These are phyloP conservation scores for Parazoanthus atlanticus DNA, from an alignment of 92 coral and sea anemone genomes.

Conservation along the genomic window DNA sequence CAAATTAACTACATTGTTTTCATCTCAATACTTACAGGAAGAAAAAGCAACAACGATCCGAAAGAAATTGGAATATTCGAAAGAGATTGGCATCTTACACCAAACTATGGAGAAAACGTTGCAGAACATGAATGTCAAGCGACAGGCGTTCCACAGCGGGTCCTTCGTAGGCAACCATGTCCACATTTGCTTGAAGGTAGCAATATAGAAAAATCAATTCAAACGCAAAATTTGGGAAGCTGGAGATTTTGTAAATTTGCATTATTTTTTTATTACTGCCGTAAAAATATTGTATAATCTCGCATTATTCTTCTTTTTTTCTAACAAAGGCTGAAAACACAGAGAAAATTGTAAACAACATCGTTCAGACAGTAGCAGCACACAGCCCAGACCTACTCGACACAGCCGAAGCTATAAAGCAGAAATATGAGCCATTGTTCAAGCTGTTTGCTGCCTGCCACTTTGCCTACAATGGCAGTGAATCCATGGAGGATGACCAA, in stretches of 20 bases:
- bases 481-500: slow-evolving; percentile 6
- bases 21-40: not conserved
- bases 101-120: slow-evolving; percentile 17
- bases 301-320: not conserved
- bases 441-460: slow-evolving; percentile 31
- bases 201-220: not conserved
- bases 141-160: slow-evolving; percentile 44
- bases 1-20: not conserved
- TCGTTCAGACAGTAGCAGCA: slow-evolving; percentile 13
- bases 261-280: slow-evolving; percentile 8
- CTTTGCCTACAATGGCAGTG: slow-evolving; percentile 24
- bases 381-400: not conserved
- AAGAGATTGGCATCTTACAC: not conserved
- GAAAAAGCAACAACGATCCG: slow-evolving; percentile 21
- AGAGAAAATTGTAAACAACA: slow-evolving; percentile 14
- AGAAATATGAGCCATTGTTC: slow-evolving; percentile 12
- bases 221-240: not conserved
- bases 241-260: not conserved
- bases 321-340: slow-evolving; percentile 4
- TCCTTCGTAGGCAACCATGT: slow-evolving; percentile 46
- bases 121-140: slow-evolving; percentile 20
- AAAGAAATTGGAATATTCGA: not conserved
- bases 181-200: slow-evolving; percentile 25
- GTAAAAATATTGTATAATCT: not conserved
- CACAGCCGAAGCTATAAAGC: not conserved